Base-by-base conservation (phyloP, 2,797 vertebrate species). In the Lacerta bilineata region DNA sequence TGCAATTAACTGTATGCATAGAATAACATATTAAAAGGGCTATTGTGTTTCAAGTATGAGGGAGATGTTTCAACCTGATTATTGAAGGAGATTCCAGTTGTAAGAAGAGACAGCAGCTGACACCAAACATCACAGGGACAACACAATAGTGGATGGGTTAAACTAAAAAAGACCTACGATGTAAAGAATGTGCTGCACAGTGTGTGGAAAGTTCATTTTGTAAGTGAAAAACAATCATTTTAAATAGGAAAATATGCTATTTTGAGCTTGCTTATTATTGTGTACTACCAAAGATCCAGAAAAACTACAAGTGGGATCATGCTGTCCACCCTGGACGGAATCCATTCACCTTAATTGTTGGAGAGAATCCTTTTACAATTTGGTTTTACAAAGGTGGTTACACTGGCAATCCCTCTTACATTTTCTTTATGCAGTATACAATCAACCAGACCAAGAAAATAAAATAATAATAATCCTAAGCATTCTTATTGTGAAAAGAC, bases 1-100 rank as follows among this genome's bases (percentile, higher is more conserved):
- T 77, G 25, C 76, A 78, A 78, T 15, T 43, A 33, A 41, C 46
- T 83, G 81, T 80, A 64, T 81, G 20, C 10, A 81, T 81, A 55
- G 33, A 18, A 66, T 64, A 81, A 64, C 27, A 83, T 29, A 50
- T 43, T 64, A 39, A 81, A 23, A 39, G 20, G 5, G 23, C 33
- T 81, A 29, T 82, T 81, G 25, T 18, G 61, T 43, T 75, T 84
- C 25, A 39, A 36, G 50, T 61, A 75, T 61, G 69, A 72, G 15
- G 23, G 20, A 66, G n/a, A 33, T 41, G 13, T 84, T 84, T 72
- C 50, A 84, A 33, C 43, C 29, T 83, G 17, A 84, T 72, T 84
- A 84, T 68, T 84, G 46, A 59, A 27, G n/a, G 46, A 29, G n/a
- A 55, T 50, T 36, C 61, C 25, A 61, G 33, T 36, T 81, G 23